Evolutionary conservation across 2,888 invertebrate species (phyloP).

Genomic region (Thereva unica): DNA sequence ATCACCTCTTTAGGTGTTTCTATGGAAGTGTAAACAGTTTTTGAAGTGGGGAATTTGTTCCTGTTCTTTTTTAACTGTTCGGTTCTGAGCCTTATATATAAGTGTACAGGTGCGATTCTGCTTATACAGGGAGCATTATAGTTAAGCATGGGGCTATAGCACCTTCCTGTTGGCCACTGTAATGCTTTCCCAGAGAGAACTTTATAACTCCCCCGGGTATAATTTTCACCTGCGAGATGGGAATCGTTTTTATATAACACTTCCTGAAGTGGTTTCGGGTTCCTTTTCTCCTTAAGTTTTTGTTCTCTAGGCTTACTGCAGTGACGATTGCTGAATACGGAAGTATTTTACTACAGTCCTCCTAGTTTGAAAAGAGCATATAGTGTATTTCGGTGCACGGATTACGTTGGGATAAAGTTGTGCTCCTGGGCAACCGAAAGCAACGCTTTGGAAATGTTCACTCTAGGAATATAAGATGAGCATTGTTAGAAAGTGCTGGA

Average conservation of each 20-base stretch:
- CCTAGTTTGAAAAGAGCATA: no score
- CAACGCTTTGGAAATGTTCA: no score
- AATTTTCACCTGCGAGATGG: slow-evolving; percentile 36
- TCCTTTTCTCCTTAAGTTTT: slow-evolving; percentile 30
- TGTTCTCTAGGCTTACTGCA: slow-evolving; percentile 30
- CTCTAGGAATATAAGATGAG: no score
- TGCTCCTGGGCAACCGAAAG: no score
- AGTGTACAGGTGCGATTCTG: slow-evolving; percentile 27
- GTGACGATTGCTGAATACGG: slow-evolving; percentile 32
- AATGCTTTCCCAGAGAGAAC: slow-evolving; percentile 29
- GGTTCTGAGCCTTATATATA: background rate
- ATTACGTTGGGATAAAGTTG: no score
- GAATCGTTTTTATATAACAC: slow-evolving; percentile 36
- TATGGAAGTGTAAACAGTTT: slow-evolving; percentile 30
- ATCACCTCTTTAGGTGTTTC: slow-evolving; percentile 33
- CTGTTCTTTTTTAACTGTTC: background rate
- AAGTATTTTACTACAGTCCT: slow-evolving; percentile 21
- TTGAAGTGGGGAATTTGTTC: slow-evolving; percentile 19
- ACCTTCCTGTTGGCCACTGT: slow-evolving; percentile 27
- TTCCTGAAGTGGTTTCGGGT: slow-evolving; percentile 33
- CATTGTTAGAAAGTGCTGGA: no score
- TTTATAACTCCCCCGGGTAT: slow-evolving; percentile 34
- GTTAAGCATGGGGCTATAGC: slow-evolving; percentile 20
- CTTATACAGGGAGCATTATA: slow-evolving; percentile 23
- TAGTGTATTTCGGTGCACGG: no score